Conservation (phyloP, 2,888 invertebrate genomes). For the Meganola albula region DNA sequence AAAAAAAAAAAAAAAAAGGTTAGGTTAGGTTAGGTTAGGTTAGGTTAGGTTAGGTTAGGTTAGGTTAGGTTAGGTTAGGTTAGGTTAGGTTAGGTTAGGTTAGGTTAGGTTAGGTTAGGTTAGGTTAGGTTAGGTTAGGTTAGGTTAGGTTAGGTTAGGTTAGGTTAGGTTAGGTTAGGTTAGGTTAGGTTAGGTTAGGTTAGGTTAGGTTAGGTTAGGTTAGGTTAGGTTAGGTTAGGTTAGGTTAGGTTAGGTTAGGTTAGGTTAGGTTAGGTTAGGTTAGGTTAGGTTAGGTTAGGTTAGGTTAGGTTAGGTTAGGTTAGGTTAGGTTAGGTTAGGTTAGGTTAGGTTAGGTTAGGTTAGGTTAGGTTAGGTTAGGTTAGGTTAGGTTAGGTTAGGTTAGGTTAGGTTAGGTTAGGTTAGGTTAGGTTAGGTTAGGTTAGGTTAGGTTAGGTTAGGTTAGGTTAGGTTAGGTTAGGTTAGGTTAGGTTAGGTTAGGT, state of each 20-base stretch:
- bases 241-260: conserved; percentile 1
- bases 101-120: conserved; percentile 15
- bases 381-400: conserved; percentile 5
- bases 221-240: conserved; percentile 2
- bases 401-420: conserved; percentile 5
- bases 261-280: conserved; percentile 4
- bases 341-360: conserved; percentile 5
- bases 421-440: conserved; percentile 5
- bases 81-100: conserved; percentile 13
- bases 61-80: conserved; percentile 12
- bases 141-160: conserved; percentile 9
- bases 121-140: conserved; percentile 12
- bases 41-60: conserved; percentile 8
- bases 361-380: conserved; percentile 5
- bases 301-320: conserved; percentile 5
- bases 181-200: conserved; percentile 5
- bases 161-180: conserved; percentile 11
- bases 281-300: conserved; percentile 5
- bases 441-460: conserved; percentile 5
- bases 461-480: conserved; percentile 5
- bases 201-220: conserved; percentile 4
- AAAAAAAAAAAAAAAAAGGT: conserved; percentile 1
- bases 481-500: conserved; percentile 5
- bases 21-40: conserved; percentile 5
- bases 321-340: conserved; percentile 5